Evolutionary conservation across 2,888 invertebrate species (phyloP), one percentile per base, ranked within the genome.

Genomic region (Parnassius smintheus): DNA sequence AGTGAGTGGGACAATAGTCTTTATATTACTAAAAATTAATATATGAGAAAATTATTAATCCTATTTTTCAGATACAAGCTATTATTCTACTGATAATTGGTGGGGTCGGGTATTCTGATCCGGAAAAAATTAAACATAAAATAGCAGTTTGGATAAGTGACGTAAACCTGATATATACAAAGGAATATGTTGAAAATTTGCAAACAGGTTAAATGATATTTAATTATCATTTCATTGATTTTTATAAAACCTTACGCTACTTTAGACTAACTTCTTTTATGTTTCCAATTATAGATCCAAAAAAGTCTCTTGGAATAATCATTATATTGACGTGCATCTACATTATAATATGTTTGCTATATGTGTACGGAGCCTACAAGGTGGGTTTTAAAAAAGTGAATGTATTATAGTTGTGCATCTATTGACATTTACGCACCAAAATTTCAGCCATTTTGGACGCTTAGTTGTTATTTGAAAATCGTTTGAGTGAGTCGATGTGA

Each of bases 301-400:
- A 81, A 67, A 83, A 80, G 69, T 82, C 77, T 68, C 70, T 82
- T 35, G 77, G 80, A 11, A 67, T 80, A 42, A 66, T 69, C 9
- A 83, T 89, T 53, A 75, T 70, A 56, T 65, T 83, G 9, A 70
- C 77, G 58, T 79, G 78, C 51, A 66, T 88, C 10, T 89, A 90
- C 64, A 75, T 86, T 56, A 44, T 82, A 57, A 62, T 78, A 53
- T 81, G 85, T 62, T 13, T 83, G 12, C 50, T 83, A 55, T 89
- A 80, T 67, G 83, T 88, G 25, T 89, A 91, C 66, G 91, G 89
- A 68, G 88, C 91, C 2, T 91, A 82, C 65, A 80, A 70, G 74
- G 91, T 90, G 54, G 12, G 48, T 50, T 42, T 58, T 44, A 3
- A 44, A 10, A 45, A 48, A 35, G 35, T 35, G 18, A 18, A 18